Percentiles rank a stretch among this genome's conserved stretches.
Evolutionary conservation across 2,888 invertebrate species (phyloP).

Genomic region (Epistrophe grossulariae): DNA sequence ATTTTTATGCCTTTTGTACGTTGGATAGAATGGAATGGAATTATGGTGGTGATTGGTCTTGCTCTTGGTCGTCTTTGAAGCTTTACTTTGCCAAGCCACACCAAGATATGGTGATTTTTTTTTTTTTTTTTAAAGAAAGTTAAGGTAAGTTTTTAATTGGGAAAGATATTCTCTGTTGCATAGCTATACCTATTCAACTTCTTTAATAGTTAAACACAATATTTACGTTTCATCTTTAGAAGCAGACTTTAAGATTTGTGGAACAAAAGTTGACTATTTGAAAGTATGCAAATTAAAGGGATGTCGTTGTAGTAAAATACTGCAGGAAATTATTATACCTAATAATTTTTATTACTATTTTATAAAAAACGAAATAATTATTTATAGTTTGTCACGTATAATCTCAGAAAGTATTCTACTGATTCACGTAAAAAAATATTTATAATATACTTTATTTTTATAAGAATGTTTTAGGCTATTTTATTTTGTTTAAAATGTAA

Average conservation of each 20-base stretch:
- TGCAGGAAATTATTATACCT: too few relatives aligned
- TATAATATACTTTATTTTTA: too few relatives aligned
- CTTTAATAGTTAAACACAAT: neutral
- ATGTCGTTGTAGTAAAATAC: too few relatives aligned
- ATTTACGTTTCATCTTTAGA: neutral
- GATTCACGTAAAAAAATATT: too few relatives aligned
- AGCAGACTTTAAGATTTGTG: neutral
- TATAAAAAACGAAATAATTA: too few relatives aligned
- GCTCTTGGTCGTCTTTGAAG: slow-evolving; percentile 36
- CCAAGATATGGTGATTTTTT: slow-evolving; percentile 35
- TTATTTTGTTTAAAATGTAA: too few relatives aligned
- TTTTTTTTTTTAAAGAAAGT: neutral
- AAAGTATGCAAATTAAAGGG: too few relatives aligned
- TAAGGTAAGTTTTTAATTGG: slow-evolving; percentile 64
- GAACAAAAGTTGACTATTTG: neutral
- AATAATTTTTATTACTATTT: too few relatives aligned
- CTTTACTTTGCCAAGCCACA: neutral
- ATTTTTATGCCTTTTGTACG: slow-evolving; percentile 21
- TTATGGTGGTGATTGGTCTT: slow-evolving; percentile 1
- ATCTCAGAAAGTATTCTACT: too few relatives aligned
- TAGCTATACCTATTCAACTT: neutral
- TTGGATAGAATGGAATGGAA: too few relatives aligned
- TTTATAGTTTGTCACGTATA: too few relatives aligned
- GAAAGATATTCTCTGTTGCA: neutral
- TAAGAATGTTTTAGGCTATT: too few relatives aligned